Evolutionary conservation across 2,797 vertebrate species (phyloP).

Genomic region (Nyctibius grandis): DNA sequence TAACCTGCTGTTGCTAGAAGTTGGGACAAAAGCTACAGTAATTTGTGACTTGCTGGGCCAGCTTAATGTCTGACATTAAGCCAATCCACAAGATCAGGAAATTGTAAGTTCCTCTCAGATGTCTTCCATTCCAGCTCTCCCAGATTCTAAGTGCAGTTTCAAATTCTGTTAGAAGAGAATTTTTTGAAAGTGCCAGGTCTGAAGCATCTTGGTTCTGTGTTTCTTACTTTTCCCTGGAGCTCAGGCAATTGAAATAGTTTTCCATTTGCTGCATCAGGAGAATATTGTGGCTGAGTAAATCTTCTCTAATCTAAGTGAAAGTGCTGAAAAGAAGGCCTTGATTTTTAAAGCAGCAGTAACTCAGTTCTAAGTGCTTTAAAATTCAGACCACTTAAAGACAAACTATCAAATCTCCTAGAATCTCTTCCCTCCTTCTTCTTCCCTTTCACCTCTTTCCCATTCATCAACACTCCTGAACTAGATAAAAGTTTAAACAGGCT

Average conservation of each 20-base stretch:
- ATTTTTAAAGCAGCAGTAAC: not conserved
- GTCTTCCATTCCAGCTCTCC: not conserved
- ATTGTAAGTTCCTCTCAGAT: not conserved
- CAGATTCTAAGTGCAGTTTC: not conserved
- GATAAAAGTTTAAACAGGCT: constrained; percentile 2
- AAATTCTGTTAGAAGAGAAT: not conserved
- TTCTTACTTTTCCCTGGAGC: not conserved
- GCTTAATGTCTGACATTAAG: too few relatives aligned
- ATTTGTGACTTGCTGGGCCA: not conserved
- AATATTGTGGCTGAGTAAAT: not conserved
- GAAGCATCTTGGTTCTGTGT: not conserved
- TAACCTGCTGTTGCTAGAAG: not conserved
- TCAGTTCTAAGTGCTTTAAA: not conserved
- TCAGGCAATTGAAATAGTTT: not conserved
- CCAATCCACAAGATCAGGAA: not conserved
- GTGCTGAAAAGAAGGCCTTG: not conserved
- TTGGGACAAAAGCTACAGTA: not conserved
- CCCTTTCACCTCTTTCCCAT: not conserved
- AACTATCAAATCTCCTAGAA: not conserved
- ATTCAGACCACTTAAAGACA: not conserved
- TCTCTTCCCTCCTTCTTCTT: not conserved
- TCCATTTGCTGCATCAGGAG: not conserved
- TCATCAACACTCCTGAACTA: not conserved
- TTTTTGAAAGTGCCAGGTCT: not conserved
- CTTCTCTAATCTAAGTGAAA: not conserved